phyloP scores from a whole-genome alignment of 2,797 vertebrate genomes.

The Karalla daura region DNA sequence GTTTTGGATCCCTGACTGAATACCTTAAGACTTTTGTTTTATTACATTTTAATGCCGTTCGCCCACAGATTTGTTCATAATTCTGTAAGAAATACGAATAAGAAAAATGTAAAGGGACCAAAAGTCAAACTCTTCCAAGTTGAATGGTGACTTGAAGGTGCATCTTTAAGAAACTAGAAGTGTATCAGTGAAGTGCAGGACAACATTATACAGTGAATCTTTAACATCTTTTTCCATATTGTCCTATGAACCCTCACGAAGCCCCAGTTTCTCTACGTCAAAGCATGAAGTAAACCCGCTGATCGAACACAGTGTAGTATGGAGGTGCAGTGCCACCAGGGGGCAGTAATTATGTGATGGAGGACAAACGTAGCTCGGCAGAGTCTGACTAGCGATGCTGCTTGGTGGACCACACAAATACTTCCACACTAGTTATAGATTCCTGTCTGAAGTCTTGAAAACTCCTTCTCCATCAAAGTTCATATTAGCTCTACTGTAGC shows the following conservation, averaged over 20 bases:
- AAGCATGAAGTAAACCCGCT: too few species aligned
- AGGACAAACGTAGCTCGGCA: too few species aligned
- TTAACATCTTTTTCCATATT: conserved; percentile 33
- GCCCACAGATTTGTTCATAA: conserved; percentile 13
- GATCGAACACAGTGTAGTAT: too few species aligned
- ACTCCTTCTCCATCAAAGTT: too few species aligned
- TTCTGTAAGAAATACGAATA: conserved; percentile 13
- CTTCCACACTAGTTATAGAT: too few species aligned
- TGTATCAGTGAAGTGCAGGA: conserved; percentile 62
- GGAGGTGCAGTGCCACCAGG: too few species aligned
- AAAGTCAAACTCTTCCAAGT: conserved; percentile 54
- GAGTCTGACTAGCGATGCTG: too few species aligned
- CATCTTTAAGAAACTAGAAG: conserved; percentile 42
- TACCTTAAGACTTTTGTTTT: conserved; percentile 12
- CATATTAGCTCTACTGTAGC: too few species aligned
- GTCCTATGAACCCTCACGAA: conserved; percentile 41
- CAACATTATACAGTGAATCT: conserved; percentile 53
- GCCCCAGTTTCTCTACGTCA: too few species aligned
- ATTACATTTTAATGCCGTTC: conserved; percentile 1
- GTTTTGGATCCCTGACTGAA: conserved; percentile 30
- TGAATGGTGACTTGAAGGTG: conserved; percentile 39
- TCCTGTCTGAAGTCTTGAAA: too few species aligned
- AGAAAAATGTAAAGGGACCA: conserved; percentile 9
- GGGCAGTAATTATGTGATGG: too few species aligned
- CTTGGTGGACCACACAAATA: too few species aligned